phyloP scores from a whole-genome alignment of 2,797 vertebrate genomes.

The Gorsachius magnificus region DNA sequence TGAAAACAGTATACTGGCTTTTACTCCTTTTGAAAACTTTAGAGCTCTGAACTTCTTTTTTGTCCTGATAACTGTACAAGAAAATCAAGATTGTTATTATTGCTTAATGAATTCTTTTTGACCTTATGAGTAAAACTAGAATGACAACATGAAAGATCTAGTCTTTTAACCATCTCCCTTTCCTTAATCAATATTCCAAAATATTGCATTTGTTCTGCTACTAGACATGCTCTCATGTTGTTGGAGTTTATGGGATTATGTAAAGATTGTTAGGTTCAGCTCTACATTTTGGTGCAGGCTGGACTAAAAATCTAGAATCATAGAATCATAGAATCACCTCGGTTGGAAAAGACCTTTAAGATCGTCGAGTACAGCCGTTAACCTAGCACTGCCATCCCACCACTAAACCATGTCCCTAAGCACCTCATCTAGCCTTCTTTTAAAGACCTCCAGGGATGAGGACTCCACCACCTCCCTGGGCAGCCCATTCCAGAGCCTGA shows the following conservation, averaged over 20 bases:
- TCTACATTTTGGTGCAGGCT: background rate
- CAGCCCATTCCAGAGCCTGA: no score
- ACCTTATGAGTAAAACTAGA: background rate
- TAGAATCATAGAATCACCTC: no score
- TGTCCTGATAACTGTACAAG: fast-evolving
- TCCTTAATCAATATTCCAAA: background rate
- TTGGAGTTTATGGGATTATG: background rate
- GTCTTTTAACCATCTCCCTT: background rate
- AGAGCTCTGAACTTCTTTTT: background rate
- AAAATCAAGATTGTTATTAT: background rate
- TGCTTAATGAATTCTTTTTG: background rate
- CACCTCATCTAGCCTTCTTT: no score
- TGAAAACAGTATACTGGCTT: background rate
- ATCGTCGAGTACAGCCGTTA: no score
- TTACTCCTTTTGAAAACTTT: background rate
- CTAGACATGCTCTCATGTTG: no score
- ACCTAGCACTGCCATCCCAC: no score
- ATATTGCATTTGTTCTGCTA: fast-evolving
- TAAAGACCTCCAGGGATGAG: no score
- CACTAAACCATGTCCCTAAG: no score
- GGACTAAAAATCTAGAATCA: background rate
- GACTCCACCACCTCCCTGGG: no score
- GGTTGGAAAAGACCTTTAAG: no score
- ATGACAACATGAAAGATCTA: background rate
- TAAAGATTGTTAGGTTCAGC: background rate